These are phyloP conservation scores for Hecatera dysodea DNA, from an alignment of 2,888 invertebrate genomes.

Conservation along the genomic window DNA sequence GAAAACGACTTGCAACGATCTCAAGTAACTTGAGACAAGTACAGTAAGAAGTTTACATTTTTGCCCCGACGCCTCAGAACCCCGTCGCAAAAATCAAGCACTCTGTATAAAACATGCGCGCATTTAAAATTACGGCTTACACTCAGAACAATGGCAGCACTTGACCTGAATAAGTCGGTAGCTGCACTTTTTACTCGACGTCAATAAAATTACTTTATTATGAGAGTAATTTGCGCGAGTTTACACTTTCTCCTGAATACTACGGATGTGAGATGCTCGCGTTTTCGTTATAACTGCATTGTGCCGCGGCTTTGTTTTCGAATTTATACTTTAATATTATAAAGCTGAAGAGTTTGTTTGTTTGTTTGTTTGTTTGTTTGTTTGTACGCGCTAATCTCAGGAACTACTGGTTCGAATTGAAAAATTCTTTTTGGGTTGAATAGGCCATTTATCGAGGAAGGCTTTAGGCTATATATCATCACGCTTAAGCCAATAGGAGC, in stretches of 20 bases:
- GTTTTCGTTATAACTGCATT: constrained; percentile 24
- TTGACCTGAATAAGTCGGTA: constrained; percentile 46
- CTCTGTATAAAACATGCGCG: constrained; percentile 18
- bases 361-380: too few species aligned
- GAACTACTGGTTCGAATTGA: too few species aligned
- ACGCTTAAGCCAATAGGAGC: too few species aligned
- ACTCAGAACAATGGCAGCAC: constrained; percentile 51
- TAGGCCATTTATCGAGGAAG: too few species aligned
- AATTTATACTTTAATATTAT: too few species aligned
- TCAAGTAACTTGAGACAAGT: too few species aligned
- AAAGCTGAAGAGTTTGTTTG: background rate
- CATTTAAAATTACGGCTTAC: constrained; percentile 20
- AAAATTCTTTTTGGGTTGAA: too few species aligned
- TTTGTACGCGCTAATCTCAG: too few species aligned
- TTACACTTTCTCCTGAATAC: constrained; percentile 59
- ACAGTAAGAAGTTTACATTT: too few species aligned
- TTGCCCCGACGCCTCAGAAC: too few species aligned
- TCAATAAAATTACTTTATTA: constrained; percentile 57
- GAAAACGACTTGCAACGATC: too few species aligned
- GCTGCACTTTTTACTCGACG: constrained; percentile 50
- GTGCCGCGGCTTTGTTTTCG: background rate
- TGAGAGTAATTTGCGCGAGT: constrained; percentile 54
- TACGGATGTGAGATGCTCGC: constrained; percentile 31
- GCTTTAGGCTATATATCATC: too few species aligned
- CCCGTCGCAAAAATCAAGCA: constrained; percentile 1